phyloP scores from a whole-genome alignment of 2,888 invertebrate species.

The Aphidoletes aphidimyza region DNA sequence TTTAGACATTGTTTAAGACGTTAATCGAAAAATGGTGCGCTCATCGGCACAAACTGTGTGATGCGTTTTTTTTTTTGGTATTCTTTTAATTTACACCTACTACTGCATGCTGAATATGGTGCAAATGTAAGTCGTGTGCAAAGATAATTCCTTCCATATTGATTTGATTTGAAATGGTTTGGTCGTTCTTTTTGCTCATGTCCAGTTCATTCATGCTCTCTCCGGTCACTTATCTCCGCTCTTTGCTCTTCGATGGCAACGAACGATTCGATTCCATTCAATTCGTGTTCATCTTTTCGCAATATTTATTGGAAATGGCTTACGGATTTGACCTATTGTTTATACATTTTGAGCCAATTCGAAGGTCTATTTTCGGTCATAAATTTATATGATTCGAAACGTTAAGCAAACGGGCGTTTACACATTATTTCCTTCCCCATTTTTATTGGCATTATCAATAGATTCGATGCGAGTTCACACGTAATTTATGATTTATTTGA shows the following conservation, averaged over 20 bases:
- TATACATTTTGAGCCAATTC: background rate
- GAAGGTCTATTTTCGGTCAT: background rate
- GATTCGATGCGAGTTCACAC: constrained; percentile 39
- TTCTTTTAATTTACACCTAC: constrained; percentile 37
- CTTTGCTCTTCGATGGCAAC: no score
- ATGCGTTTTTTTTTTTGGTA: background rate
- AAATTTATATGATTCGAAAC: no score
- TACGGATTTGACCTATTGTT: background rate
- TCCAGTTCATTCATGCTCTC: no score
- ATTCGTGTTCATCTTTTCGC: background rate
- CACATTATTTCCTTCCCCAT: background rate
- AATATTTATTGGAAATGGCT: constrained; percentile 15
- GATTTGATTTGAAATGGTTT: no score
- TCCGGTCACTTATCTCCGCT: no score
- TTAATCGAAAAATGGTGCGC: no score
- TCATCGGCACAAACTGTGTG: no score
- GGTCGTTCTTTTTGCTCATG: no score
- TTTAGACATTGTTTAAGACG: background rate
- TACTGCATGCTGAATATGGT: background rate
- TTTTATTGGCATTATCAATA: constrained; percentile 7
- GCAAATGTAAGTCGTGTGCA: background rate
- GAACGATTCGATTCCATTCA: background rate
- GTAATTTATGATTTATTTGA: constrained; percentile 49
- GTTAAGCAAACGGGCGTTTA: background rate
- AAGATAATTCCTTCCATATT: constrained; percentile 32